These are phyloP conservation scores for Macropodus opercularis DNA, from an alignment of 2,797 vertebrate species.

Conservation along the genomic window DNA sequence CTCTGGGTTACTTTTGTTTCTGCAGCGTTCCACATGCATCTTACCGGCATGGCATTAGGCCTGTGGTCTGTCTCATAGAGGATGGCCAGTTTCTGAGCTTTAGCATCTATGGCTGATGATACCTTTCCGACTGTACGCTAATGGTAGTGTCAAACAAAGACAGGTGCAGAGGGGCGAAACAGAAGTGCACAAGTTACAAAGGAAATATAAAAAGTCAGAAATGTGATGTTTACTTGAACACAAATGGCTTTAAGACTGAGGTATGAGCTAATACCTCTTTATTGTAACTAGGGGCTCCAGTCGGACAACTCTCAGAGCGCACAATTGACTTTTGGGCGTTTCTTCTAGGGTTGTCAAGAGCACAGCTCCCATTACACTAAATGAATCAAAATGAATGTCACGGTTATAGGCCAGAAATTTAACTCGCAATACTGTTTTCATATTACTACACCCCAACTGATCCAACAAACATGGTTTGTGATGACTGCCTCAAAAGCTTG, in stretches of 20 bases:
- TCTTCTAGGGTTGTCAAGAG: constrained; percentile 26
- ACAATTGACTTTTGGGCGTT: constrained; percentile 32
- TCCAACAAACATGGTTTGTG: too few species aligned
- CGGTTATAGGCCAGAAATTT: too few species aligned
- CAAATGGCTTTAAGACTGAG: neutral
- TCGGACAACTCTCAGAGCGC: constrained; percentile 67
- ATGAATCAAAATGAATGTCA: constrained; percentile 39
- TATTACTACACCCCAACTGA: too few species aligned
- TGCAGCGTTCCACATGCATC: constrained; percentile 52
- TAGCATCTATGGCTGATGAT: constrained; percentile 89
- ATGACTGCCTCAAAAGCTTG: too few species aligned
- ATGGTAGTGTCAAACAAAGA: constrained; percentile 43
- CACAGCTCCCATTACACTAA: constrained; percentile 44
- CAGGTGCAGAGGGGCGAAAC: neutral
- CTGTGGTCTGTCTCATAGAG: constrained; percentile 97
- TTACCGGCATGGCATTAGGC: constrained; percentile 90
- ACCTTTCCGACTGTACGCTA: constrained; percentile 95
- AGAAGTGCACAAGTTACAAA: constrained; percentile 10
- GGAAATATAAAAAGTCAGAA: neutral
- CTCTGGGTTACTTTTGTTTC: constrained; percentile 5
- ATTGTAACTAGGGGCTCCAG: constrained; percentile 56
- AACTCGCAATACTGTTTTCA: too few species aligned
- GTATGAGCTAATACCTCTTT: constrained; percentile 70
- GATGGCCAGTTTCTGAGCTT: constrained; percentile 93
- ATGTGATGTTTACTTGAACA: too few species aligned